Conservation (phyloP, 35 echinoderm and acorn worm genomes). For the Holothuria glaberrima region DNA sequence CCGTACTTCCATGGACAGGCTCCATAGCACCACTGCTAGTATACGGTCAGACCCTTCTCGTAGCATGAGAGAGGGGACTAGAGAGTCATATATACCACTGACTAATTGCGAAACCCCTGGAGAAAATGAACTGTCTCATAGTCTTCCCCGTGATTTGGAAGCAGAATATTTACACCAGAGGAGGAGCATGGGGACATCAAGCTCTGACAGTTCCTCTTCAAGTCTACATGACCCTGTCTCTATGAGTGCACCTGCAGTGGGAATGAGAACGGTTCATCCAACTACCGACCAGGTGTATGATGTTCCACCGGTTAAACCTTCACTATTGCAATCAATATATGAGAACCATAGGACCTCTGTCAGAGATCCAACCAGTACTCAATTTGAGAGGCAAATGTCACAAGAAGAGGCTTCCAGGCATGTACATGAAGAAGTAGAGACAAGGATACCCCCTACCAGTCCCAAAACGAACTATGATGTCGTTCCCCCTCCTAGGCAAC, state of each 20-base stretch:
- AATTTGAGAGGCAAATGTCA: constrained; percentile 50
- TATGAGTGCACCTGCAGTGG: constrained; percentile 17
- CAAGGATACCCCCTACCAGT: neutral
- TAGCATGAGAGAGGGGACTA: constrained; percentile 1
- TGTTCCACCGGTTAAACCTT: constrained; percentile 23
- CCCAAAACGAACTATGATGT: constrained; percentile 23
- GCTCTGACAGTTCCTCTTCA: constrained; percentile 44
- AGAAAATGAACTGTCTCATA: constrained; percentile 36
- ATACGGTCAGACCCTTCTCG: constrained; percentile 17
- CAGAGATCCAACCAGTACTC: constrained; percentile 32
- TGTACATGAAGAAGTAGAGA: neutral
- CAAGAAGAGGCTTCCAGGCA: constrained; percentile 11
- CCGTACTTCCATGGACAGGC: constrained; percentile 15
- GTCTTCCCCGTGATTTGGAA: constrained; percentile 48
- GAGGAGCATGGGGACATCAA: neutral
- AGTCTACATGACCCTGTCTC: constrained; percentile 11
- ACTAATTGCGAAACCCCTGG: constrained; percentile 32
- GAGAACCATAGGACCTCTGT: constrained; percentile 39
- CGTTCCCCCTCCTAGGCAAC: constrained; percentile 22
- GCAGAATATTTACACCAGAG: neutral
- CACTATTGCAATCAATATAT: constrained; percentile 29
- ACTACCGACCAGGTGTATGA: constrained; percentile 6
- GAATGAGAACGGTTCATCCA: neutral
- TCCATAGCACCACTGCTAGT: neutral
- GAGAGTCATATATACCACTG: constrained; percentile 35